phyloP scores from a whole-genome alignment of 1,140 invertebrate genomes.

The Camponotus pennsylvanicus region DNA sequence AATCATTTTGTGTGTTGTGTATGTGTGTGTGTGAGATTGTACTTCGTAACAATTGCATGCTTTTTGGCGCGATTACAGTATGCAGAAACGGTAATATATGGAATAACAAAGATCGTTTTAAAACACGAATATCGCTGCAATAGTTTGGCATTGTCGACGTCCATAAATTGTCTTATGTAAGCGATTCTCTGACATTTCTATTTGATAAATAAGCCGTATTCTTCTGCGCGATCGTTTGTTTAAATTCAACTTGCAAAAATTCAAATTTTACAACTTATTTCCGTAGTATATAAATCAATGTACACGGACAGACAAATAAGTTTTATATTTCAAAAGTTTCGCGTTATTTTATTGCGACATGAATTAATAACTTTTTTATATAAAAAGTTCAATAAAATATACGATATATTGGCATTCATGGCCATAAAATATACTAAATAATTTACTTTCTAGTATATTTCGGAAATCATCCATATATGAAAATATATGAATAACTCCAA shows the following conservation, averaged over 20 bases:
- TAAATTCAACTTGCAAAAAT: conserved; percentile 8
- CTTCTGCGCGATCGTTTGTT: background rate
- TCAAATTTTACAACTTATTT: conserved; percentile 24
- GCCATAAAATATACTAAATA: background rate
- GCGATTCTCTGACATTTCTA: background rate
- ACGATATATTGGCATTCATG: background rate
- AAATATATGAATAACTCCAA: too few species aligned
- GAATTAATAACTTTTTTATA: background rate
- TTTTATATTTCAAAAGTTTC: background rate
- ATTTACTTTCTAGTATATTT: background rate
- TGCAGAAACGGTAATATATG: background rate
- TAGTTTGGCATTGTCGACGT: background rate
- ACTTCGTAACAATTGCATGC: background rate
- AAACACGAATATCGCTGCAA: background rate
- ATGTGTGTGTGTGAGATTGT: background rate
- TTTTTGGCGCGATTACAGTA: conserved; percentile 11
- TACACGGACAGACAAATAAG: background rate
- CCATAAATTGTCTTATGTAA: conserved; percentile 24
- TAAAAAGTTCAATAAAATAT: background rate
- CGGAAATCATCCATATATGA: background rate
- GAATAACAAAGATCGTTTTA: background rate
- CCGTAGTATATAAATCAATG: background rate
- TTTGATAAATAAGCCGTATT: conserved; percentile 4
- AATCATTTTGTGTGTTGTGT: background rate
- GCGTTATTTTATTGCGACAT: background rate